Evolutionary conservation across 2,888 invertebrate species (phyloP), one percentile per base, ranked within the genome.

Genomic region (Dryobotodes eremita): DNA sequence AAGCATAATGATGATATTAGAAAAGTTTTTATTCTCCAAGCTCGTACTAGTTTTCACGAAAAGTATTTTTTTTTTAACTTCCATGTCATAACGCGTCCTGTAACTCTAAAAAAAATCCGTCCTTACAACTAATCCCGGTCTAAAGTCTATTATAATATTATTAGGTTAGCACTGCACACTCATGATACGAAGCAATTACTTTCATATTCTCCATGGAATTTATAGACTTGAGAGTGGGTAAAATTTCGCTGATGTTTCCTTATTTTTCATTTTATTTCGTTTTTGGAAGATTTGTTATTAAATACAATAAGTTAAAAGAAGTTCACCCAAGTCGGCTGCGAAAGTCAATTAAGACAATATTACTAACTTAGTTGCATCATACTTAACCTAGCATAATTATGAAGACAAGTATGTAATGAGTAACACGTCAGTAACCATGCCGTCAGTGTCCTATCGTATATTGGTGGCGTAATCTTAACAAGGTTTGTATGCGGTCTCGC

Each of bases 381-480:
- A n/a, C n/a, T 17, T 26, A 46, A 6, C 10, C 20, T 13, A 26
- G 20, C 20, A 48, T 26, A 46, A 11, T n/a, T 7, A 59, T 59
- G 20, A 42, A 11, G 4, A n/a, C n/a, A 15, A 72, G n/a, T 69
- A 50, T 20, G n/a, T 5, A 31, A 23, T 20, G 0, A 50, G n/a
- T n/a, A 42, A 73, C 7, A 17, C 31, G 31, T 7, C 20, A 75
- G 36, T 15, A 26, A 15, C 1, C 20, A 17, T 31, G 17, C 17
- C 26, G 5, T 20, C 15, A 36, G 48, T 55, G 26, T 36, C 6
- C 23, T 55, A n/a, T 55, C 53, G 20, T 59, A 42, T 66, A 77
- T 15, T 71, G 48, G 66, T 57, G 74, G 42, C 62, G 66, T 87
- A 75, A 80, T 82, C n/a, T 46, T 84, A 89, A 89, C 88, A 42